Evolutionary conservation across 2,113 vertebrate species (phyloP), one percentile per base, ranked within the genome.

Genomic region (Irena cyanogastra): DNA sequence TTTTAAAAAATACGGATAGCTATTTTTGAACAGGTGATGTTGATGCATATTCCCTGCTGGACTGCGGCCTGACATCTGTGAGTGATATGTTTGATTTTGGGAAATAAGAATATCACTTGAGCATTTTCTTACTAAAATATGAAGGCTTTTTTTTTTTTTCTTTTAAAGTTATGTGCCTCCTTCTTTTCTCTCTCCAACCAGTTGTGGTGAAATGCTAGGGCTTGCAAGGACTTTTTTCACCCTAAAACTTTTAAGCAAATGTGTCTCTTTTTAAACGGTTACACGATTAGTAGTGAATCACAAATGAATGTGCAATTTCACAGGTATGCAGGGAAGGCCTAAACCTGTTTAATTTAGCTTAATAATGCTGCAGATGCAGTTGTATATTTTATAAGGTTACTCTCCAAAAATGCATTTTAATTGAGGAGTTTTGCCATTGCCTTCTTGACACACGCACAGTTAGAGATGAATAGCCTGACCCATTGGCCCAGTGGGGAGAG

Each of bases 391-490:
- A 69, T 77, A 91, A 75, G 70, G 68, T 49, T 20, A 47, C 57
- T 94, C 79, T 85, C 80, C 1, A 2, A 79, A 89, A 60, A 74
- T 24, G 53, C 95, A 84, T 92, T 95, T 89, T 41, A 59, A 57
- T 94, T 94, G 89, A 92, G 83, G 80, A 94, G 90, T 87, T 96
- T 93, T 95, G 53, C 85, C 85, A 81, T 98, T 97, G 59, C 95
- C 83, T 93, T 94, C 90, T 91, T 97, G 97, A 94, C 94, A 93
- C 96, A 60, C 93, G 94, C 84, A 27, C 61, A 71, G 95, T 95
- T 96, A 56, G 88, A 95, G 96, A 96, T 97, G 83, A 97, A 97
- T 97, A 69, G 96, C 45, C 69, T 97, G 97, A 96, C 97, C 97
- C 93, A 50, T 72, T 88, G 86, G 84, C 97, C 93, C 95, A n/a